Base-by-base conservation (phyloP, 1,140 invertebrate genomes). In the Epicauta chinensis region DNA sequence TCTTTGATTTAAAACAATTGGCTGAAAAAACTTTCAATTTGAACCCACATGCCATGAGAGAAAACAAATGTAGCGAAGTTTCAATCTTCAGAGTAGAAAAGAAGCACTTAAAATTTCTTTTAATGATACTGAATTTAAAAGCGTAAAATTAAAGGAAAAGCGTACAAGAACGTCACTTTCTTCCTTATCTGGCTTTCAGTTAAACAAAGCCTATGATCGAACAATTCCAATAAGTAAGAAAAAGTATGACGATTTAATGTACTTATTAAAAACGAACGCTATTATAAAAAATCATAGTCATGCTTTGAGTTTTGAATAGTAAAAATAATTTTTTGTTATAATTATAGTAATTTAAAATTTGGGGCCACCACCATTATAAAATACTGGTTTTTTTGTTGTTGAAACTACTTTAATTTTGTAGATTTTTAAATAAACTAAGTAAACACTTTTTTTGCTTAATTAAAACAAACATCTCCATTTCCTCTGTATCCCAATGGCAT, bases 31-130 rank as follows among this genome's bases (percentile, higher is more conserved):
- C 44, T 53, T 45, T 29, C 13, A 64, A 61, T 50, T 66, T 62
- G 48, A 58, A 37, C 30, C 45, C 53, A 56, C 56, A 55, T 50
- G 44, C 38, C 47, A 40, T 58, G 31, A 35, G 43, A 13, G 43
- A 36, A 50, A 46, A 65, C 17, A 37, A 14, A 30, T 62, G 53
- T 55, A 64, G 56, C 40, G 53, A 64, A n/a, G 47, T 64, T 16
- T 62, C 64, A 53, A 39, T 62, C 17, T 30, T 62, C 17, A 57
- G 48, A 47, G 29, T 61, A 36, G 40, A 55, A 38, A 53, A 46
- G 31, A 5, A 10, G 46, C 43, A 16, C 51, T 37, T 15, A 38
- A 23, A 17, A 53, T 16, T 23, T 23, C 46, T 37, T 53, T 53
- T 38, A 37, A 53, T 35, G 46, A 53, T 12, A 53, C 41, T n/a